Evolutionary conservation across 2,888 invertebrate genomes (phyloP).

Genomic region (Chymomyza caudatula): DNA sequence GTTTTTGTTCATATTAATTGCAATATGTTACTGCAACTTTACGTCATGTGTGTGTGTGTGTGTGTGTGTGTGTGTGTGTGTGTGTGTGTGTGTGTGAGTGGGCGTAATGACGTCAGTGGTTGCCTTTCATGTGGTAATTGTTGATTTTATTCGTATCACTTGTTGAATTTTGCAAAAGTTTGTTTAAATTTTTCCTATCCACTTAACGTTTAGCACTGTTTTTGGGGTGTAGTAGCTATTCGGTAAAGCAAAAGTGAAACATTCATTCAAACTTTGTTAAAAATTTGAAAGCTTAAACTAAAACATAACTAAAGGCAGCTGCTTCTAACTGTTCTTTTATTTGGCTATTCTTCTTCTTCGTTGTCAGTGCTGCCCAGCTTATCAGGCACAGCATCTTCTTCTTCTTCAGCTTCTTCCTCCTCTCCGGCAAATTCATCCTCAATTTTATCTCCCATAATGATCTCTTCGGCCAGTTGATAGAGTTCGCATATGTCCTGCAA

Average conservation of each 20-base stretch:
- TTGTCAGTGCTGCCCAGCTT: too few species aligned
- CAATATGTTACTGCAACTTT: neutral
- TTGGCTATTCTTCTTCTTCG: too few species aligned
- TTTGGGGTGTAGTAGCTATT: too few species aligned
- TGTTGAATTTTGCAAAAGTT: conserved; percentile 9
- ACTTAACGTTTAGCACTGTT: too few species aligned
- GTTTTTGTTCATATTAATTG: neutral
- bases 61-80: too few species aligned
- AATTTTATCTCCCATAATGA: conserved; percentile 79
- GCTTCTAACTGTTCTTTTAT: too few species aligned
- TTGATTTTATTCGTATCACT: conserved; percentile 5
- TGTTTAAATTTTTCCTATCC: conserved; percentile 18
- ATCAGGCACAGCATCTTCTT: too few species aligned
- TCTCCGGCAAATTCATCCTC: conserved; percentile 40
- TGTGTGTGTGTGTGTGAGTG: too few species aligned
- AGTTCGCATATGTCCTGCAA: conserved; percentile 83
- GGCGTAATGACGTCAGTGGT: too few species aligned
- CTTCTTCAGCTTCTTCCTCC: conserved; percentile 36
- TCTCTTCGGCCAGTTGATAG: conserved; percentile 81
- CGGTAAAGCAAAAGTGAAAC: conserved; percentile 12
- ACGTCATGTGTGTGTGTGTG: neutral
- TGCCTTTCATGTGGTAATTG: neutral
- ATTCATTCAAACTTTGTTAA: conserved; percentile 27
- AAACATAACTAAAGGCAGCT: neutral
- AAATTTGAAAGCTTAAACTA: neutral